Evolutionary conservation across 2,888 invertebrate genomes (phyloP).

Genomic region (Bibio marci): DNA sequence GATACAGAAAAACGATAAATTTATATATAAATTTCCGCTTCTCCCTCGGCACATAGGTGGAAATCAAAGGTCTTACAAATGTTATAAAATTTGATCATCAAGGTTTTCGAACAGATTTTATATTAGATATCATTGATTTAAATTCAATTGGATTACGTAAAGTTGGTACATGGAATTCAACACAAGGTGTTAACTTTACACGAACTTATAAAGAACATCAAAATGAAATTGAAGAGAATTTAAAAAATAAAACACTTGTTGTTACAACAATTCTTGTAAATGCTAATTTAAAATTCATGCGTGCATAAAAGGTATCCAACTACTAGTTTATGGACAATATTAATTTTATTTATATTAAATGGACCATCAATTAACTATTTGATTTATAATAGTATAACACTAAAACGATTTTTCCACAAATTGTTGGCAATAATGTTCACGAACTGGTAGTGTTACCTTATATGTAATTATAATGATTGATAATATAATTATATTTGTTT

Average conservation of each 20-base stretch:
- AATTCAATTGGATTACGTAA: conserved; percentile 67
- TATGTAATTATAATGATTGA: not conserved
- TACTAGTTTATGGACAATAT: too few species aligned
- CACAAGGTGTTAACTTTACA: conserved; percentile 75
- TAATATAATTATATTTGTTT: not conserved
- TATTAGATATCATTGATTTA: conserved; percentile 80
- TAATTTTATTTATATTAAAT: too few species aligned
- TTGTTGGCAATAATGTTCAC: too few species aligned
- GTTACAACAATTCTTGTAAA: conserved; percentile 85
- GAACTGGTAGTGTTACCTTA: too few species aligned
- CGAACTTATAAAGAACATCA: conserved; percentile 72
- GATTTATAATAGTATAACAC: too few species aligned
- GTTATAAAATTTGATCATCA: conserved; percentile 86
- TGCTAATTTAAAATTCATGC: conserved; percentile 11
- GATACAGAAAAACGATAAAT: too few species aligned
- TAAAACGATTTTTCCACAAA: too few species aligned
- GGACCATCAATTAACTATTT: too few species aligned
- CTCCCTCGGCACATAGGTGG: too few species aligned
- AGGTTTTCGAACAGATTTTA: conserved; percentile 83
- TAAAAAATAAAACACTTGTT: conserved; percentile 80
- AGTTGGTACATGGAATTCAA: conserved; percentile 79
- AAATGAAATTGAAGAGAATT: conserved; percentile 72
- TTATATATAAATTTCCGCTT: conserved; percentile 9
- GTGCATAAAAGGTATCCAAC: too few species aligned
- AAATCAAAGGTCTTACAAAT: conserved; percentile 85